A percentile compares a stretch with the other conserved stretches of the same genome.
Evolutionary conservation across 2,888 invertebrate genomes (phyloP).

Genomic region (Phaonia tiefii): DNA sequence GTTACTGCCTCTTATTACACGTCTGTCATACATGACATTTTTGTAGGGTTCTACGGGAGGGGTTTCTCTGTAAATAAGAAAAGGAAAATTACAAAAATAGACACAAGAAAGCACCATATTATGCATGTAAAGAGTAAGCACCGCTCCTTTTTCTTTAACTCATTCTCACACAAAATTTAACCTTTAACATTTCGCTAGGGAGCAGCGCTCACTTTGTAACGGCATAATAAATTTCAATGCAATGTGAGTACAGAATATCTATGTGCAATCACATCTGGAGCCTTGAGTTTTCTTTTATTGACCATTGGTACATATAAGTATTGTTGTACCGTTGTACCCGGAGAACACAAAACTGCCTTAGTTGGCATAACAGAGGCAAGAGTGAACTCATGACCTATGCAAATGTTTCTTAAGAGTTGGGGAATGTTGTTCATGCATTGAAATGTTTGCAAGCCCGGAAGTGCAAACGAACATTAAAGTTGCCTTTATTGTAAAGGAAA

Average conservation of each 20-base stretch:
- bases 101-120: slow-evolving; percentile 16
- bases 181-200: slow-evolving; percentile 49
- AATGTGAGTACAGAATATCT: neutral
- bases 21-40: slow-evolving; percentile 94
- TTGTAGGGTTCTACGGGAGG: slow-evolving; percentile 82
- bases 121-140: slow-evolving; percentile 43
- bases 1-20: slow-evolving; percentile 92
- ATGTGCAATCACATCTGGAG: slow-evolving; percentile 5
- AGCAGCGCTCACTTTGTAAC: neutral
- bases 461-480: slow-evolving; percentile 40
- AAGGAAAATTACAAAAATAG: slow-evolving; percentile 52
- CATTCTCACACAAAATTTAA: neutral
- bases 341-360: neutral
- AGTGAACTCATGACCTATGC: slow-evolving; percentile 78
- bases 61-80: slow-evolving; percentile 74
- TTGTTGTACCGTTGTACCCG: neutral
- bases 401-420: slow-evolving; percentile 69
- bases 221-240: neutral
- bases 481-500: slow-evolving; percentile 7
- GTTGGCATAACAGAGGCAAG: neutral
- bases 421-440: slow-evolving; percentile 10
- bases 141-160: neutral
- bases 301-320: neutral
- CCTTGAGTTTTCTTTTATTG: neutral
- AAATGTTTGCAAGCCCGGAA: slow-evolving; percentile 56